Base-by-base conservation (phyloP, 2,113 vertebrate genomes). In the Ornithorhynchus anatinus region DNA sequence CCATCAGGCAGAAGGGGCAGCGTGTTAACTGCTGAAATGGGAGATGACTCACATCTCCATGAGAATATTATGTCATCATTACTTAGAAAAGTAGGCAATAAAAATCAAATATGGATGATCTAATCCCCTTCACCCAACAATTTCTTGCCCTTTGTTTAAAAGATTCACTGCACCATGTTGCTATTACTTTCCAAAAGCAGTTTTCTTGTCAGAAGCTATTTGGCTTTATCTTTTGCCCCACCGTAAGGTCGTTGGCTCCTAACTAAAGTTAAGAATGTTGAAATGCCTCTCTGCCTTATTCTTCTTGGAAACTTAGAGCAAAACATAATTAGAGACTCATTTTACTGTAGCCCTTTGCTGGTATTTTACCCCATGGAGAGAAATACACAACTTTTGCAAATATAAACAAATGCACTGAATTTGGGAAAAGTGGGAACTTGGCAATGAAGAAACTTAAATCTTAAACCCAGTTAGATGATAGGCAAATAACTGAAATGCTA, bases 301-400 rank as follows among this genome's bases (percentile, higher is more conserved):
- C 80, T 65, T 50, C 19, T 42, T n/a, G 14, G 69, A 3, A 68
- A 9, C 5, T 27, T 50, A 75, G 10, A 37, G 37, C 58, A 45
- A 59, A 72, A 54, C 45, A 12, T 61, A 77, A 71, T 57, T 57
- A 71, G 27, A 59, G 31, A 36, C 64, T 31, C 27, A 50, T 53
- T 72, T 61, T 44, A 40, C 2, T 13, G 22, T 68, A 19, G 77
- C 22, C 5, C 17, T 72, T 27, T 77, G 50, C 8, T 7, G 5
- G 44, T 2, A 36, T 25, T 43, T 11, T 5, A 37, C 1, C 42
- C 17, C 32, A 4, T n/a, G 7, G 39, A 53, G n/a, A n/a, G 43
- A 73, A 70, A 59, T 53, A 53, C 1, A 27, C 29, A 64, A 35
- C 45, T 59, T 40, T 19, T 5, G 22, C 2, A 8, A 44, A 43